Evolutionary conservation across 2,888 invertebrate species (phyloP).

Genomic region (Zonitis immaculata): DNA sequence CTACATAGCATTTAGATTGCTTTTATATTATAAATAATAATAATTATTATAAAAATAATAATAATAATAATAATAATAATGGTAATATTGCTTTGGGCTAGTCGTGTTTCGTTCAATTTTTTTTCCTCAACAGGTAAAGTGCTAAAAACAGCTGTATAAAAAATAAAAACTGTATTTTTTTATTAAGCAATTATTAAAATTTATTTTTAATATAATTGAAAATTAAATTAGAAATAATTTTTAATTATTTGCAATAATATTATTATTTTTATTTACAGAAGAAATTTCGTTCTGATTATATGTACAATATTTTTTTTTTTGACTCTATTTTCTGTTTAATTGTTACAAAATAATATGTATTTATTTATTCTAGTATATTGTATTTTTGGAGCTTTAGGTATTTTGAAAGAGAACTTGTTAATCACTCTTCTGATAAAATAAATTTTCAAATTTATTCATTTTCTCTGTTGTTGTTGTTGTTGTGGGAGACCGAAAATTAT

Average conservation of each 20-base stretch:
- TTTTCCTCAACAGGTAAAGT: background rate
- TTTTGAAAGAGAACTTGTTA: background rate
- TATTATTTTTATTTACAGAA: background rate
- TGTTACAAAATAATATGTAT: slow-evolving; percentile 5
- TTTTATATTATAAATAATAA: too few species aligned
- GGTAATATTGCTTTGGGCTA: slow-evolving; percentile 28
- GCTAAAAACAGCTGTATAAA: background rate
- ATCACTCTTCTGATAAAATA: background rate
- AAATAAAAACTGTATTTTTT: too few species aligned
- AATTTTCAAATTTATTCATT: background rate
- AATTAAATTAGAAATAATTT: background rate
- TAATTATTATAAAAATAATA: background rate
- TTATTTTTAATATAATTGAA: background rate
- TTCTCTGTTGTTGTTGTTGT: too few species aligned
- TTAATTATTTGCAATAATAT: background rate
- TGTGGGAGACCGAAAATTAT: too few species aligned
- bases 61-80: slow-evolving; percentile 1
- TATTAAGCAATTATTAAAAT: background rate
- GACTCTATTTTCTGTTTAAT: too few species aligned
- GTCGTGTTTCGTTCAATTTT: slow-evolving; percentile 28
- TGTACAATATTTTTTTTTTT: background rate
- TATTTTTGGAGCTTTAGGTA: slow-evolving; percentile 19
- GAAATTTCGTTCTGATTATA: background rate
- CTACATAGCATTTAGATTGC: slow-evolving; percentile 25
- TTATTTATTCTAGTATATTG: slow-evolving; percentile 16